phyloP scores from a whole-genome alignment of 2,797 vertebrate genomes.

The Ispidina lecontei region DNA sequence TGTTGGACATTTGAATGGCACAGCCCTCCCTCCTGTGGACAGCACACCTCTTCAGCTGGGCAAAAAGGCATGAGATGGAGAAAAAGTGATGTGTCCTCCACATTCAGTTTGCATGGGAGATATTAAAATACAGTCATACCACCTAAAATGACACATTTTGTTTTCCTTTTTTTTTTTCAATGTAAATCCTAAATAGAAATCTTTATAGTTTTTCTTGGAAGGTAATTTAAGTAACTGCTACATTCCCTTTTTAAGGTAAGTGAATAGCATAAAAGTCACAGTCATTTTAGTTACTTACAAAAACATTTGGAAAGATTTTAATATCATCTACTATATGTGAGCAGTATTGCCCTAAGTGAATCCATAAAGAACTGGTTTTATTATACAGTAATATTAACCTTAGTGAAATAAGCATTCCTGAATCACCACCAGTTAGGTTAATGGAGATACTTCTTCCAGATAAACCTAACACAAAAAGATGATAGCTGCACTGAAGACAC shows the following conservation, averaged over 20 bases:
- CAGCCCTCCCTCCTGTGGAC: fast-evolving
- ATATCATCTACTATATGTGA: background rate
- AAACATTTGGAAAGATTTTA: conserved; percentile 51
- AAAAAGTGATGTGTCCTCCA: background rate
- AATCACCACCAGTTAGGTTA: background rate
- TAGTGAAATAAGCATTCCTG: background rate
- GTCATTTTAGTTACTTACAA: conserved; percentile 41
- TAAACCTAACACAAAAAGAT: background rate
- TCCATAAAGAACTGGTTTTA: conserved; percentile 36
- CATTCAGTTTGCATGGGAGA: background rate
- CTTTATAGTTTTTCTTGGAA: background rate
- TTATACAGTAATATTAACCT: conserved; percentile 16
- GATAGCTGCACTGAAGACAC: background rate
- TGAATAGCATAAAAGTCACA: conserved; percentile 15
- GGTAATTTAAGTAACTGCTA: conserved; percentile 12
- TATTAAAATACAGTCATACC: background rate
- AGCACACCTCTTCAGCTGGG: background rate
- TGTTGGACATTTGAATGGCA: background rate
- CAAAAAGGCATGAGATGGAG: fast-evolving
- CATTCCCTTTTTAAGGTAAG: conserved; percentile 9
- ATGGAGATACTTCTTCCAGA: background rate
- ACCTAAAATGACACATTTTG: background rate
- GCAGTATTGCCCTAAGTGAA: background rate
- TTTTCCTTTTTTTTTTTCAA: background rate
- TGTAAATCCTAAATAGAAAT: background rate